Base-by-base conservation (phyloP, 2,888 invertebrate species). In the Cantharis lateralis region DNA sequence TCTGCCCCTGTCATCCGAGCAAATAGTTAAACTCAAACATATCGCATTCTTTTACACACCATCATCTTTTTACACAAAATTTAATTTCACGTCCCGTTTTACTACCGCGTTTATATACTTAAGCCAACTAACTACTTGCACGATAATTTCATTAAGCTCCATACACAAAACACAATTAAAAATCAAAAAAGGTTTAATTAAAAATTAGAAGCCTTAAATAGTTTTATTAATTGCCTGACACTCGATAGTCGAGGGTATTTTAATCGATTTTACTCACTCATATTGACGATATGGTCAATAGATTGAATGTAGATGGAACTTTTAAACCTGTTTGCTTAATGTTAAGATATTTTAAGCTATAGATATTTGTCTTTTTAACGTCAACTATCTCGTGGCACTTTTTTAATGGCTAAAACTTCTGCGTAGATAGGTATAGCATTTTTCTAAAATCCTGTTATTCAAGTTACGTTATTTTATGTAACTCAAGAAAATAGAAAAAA, bases 1-100 rank as follows among this genome's bases (percentile, higher is more conserved):
- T 80, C 77, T 79, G 79, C 78, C 80, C 68, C 80, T 69, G 74
- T 77, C 79, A 75, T 75, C 80, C 81, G 78, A 81, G 82, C 80
- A 83, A 83, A 83, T 80, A 82, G 80, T 20, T 20, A 13, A 66
- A 66, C 64, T 66, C 24, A 18, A 66, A 66, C 64, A 66, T 66
- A 66, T 66, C 64, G 24, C 20, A 66, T 66, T 66, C 48, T 48
- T 48, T 18, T 66, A 66, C 64, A 66, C 64, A 15, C 20, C 24
- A 66, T 20, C 13, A 9, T 20, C 2, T 9, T 66, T 24, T 66
- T 66, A 20, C 18, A 66, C 18, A 20, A 20, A 66, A 66, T 20
- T 66, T 63, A 63, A 63, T 18, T 63, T 18, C 11, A 15, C 18
- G 10, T 15, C 20, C 10, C 11, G 64, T 64, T 32, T n/a, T 48